A percentile compares a stretch with the other conserved stretches of the same genome.
phyloP scores from a whole-genome alignment of 1,140 invertebrate genomes.

The Ptiloglossa arizonensis region DNA sequence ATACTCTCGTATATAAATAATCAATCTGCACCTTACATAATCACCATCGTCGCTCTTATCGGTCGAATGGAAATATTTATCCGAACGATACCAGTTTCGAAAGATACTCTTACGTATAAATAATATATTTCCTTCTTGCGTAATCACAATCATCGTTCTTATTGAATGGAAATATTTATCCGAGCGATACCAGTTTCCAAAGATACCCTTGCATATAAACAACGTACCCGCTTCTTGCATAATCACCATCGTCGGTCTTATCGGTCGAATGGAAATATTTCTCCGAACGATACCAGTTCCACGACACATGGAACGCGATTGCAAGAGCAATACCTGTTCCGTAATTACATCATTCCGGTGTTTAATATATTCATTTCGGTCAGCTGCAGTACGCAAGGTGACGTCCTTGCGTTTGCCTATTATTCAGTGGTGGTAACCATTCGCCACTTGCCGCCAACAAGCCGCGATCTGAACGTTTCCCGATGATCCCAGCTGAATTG shows the following conservation, averaged over 20 bases:
- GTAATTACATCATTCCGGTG: no score
- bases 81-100: neutral
- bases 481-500: constrained; percentile 58
- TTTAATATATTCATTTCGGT: constrained; percentile 5
- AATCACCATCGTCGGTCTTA: no score
- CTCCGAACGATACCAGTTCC: neutral
- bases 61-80: neutral
- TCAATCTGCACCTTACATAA: no score
- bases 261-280: neutral
- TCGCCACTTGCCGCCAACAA: neutral
- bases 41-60: no score
- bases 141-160: no score
- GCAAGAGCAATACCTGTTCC: neutral
- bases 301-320: neutral
- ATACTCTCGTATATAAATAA: no score
- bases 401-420: constrained; percentile 18
- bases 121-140: neutral
- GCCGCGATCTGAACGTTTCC: neutral
- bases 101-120: neutral
- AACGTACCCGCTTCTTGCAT: no score
- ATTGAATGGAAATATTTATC: no score
- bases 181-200: no score
- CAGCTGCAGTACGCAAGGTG: neutral
- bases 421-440: neutral
- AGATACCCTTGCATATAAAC: no score